Conservation (phyloP, 2,888 invertebrate genomes). For the Nephrocerus scutellatus region DNA sequence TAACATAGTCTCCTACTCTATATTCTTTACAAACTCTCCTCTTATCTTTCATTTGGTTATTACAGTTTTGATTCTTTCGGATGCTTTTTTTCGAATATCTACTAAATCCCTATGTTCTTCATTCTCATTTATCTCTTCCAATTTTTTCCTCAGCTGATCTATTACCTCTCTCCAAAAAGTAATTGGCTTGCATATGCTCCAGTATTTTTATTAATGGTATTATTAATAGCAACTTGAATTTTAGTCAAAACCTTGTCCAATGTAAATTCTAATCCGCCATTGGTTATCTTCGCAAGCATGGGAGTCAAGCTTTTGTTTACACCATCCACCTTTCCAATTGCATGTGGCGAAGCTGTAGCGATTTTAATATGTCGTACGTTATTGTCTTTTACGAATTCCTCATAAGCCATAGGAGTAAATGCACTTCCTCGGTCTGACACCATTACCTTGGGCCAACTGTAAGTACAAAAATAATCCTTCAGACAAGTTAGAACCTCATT, state of each 20-base stretch:
- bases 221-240: conserved; percentile 12
- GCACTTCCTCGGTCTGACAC: conserved; percentile 8
- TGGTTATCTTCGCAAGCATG: conserved; percentile 9
- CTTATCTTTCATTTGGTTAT: conserved; percentile 12
- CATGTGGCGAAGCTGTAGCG: conserved; percentile 6
- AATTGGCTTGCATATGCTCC: conserved; percentile 5
- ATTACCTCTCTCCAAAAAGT: conserved; percentile 6
- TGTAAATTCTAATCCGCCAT: conserved; percentile 1
- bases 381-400: conserved; percentile 6
- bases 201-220: conserved; percentile 9
- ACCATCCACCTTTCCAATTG: conserved; percentile 11
- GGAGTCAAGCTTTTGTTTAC: conserved; percentile 6
- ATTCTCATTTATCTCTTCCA: conserved; percentile 4
- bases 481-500: conserved; percentile 9
- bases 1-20: conserved; percentile 13
- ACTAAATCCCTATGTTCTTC: conserved; percentile 6
- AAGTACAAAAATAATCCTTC: conserved; percentile 4
- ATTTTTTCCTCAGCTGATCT: conserved; percentile 3
- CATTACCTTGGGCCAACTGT: conserved; percentile 6
- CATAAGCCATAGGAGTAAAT: conserved; percentile 8
- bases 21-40: conserved; percentile 7
- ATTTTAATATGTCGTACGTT: conserved; percentile 7
- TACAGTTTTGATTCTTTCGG: conserved; percentile 4
- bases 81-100: conserved; percentile 2
- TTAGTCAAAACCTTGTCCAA: conserved; percentile 4